Evolutionary conservation across 2,113 vertebrate species (phyloP), one percentile per base, ranked within the genome.

Genomic region (Gymnorhina tibicen): DNA sequence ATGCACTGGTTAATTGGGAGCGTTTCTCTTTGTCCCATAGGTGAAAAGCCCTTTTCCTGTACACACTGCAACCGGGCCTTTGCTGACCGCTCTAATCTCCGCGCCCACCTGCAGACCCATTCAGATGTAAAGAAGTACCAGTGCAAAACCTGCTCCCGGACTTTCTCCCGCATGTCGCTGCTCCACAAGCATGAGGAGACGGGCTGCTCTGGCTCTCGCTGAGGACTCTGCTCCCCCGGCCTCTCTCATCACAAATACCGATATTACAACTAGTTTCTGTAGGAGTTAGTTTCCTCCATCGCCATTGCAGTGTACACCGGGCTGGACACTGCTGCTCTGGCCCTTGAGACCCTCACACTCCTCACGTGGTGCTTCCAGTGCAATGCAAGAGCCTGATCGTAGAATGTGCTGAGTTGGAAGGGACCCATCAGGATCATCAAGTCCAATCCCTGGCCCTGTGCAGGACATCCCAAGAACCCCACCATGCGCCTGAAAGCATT

Each of bases 61-160:
- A 98, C 99, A 7, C 99, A 99, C 96, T 99, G 99, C 95, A 99
- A 97, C 98, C 98, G 99, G 3, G 99, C 99, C 46, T 99, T 99
- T 30, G 99, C 99, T 0, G 99, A 99, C 97, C 99, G 99, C 95
- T 99, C 99, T 79, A 99, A 99, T 98, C 99, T 99, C 83, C 98
- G 99, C 0, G 99, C 99, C 50, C 99, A 99, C 97, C 98, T 99
- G 95, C 99, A 99, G 98, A 99, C 99, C 64, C 99, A 99, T 97
- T 99, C 99, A 2, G 99, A 99, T 39, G 99, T 99, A 91, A 99
- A 99, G 98, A 99, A 99, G 98, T 99, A 99, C 97, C 99, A 99
- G 96, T 99, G 99, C 64, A 97, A 98, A 96, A 98, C 98, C 55
- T 99, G 99, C 85, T 98, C 99, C 17, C 98, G 99, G 87, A 99